Conservation (phyloP, 2,113 vertebrate species). For the Murina feae region DNA sequence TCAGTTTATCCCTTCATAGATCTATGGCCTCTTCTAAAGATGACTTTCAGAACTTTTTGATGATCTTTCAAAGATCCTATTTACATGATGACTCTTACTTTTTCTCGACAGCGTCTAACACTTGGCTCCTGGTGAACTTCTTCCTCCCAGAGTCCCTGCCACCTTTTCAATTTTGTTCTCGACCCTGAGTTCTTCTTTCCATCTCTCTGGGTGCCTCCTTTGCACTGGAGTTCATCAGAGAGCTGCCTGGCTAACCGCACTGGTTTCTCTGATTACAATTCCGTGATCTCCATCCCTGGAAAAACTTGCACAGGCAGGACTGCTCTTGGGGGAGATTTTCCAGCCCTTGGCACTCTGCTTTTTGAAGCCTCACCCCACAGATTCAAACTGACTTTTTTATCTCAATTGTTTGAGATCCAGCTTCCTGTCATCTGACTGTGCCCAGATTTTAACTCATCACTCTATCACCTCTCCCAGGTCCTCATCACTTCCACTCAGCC, state of each 20-base stretch:
- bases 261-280: neutral
- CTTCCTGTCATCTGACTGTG: neutral
- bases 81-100: neutral
- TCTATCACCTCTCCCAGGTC: constrained; percentile 31
- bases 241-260: neutral
- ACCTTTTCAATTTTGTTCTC: neutral
- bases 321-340: neutral
- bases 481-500: constrained; percentile 15
- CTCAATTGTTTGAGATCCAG: neutral
- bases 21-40: neutral
- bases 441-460: constrained; percentile 21
- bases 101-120: neutral
- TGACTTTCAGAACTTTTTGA: neutral
- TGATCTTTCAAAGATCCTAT: neutral
- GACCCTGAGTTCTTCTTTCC: neutral
- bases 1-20: neutral
- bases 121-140: neutral
- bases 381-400: neutral
- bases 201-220: neutral
- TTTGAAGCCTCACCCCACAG: neutral
- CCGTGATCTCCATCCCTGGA: neutral
- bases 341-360: neutral
- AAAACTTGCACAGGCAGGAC: neutral
- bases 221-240: neutral
- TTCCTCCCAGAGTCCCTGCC: neutral